A percentile compares a stretch with the other conserved stretches of the same genome.
Conservation (phyloP, 2,888 invertebrate genomes). For the Portevinia maculata region DNA sequence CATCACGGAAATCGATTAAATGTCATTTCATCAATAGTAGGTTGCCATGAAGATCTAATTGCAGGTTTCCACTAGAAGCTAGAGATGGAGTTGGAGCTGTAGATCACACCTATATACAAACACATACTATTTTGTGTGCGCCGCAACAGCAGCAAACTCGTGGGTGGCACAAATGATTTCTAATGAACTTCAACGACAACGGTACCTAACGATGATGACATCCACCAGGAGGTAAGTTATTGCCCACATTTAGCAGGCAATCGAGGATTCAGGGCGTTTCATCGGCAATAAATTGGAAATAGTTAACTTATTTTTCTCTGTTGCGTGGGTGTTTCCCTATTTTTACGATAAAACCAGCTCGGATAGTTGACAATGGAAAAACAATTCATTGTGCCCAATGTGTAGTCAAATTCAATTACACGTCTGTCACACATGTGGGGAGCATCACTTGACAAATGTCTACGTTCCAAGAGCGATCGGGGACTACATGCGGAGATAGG, state of each 20-base stretch:
- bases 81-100: slow-evolving; percentile 35
- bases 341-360: slow-evolving; percentile 22
- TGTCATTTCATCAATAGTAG: slow-evolving; percentile 68
- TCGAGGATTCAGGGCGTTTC: slow-evolving; percentile 55
- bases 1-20: slow-evolving; percentile 70
- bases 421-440: slow-evolving; percentile 29
- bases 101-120: slow-evolving; percentile 29
- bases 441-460: slow-evolving; percentile 41
- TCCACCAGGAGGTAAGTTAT: slow-evolving; percentile 41
- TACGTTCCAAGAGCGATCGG: slow-evolving; percentile 12
- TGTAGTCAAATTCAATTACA: slow-evolving; percentile 56
- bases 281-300: slow-evolving; percentile 61
- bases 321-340: slow-evolving; percentile 45
- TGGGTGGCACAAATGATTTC: slow-evolving; percentile 69
- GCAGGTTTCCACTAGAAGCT: slow-evolving; percentile 47
- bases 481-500: slow-evolving; percentile 21
- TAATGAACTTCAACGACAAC: slow-evolving; percentile 59
- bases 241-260: slow-evolving; percentile 24
- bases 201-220: slow-evolving; percentile 20
- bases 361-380: slow-evolving; percentile 45
- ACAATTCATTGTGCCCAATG: slow-evolving; percentile 39
- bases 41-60: slow-evolving; percentile 52
- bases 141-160: slow-evolving; percentile 18
- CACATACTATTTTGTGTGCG: slow-evolving; percentile 14
- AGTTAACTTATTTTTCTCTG: slow-evolving; percentile 36